These are phyloP conservation scores for Ormia ochracea DNA, from an alignment of 2,888 invertebrate genomes.

Conservation along the genomic window DNA sequence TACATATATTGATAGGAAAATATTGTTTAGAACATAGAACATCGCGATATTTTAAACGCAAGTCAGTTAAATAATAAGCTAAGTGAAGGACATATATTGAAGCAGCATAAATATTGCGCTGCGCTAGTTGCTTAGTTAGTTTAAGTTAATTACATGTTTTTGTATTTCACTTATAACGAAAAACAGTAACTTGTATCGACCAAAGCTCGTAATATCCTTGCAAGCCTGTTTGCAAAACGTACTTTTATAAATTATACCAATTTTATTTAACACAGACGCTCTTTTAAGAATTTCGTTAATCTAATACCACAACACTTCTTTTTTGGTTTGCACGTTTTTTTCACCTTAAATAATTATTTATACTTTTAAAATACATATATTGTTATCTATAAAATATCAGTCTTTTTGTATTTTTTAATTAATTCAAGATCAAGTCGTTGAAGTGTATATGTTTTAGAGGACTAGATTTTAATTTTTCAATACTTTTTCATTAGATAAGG, in stretches of 20 bases:
- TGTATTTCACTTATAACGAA: too few relatives aligned
- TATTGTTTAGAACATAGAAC: too few relatives aligned
- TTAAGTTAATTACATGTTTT: too few relatives aligned
- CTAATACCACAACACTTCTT: slow-evolving; percentile 7
- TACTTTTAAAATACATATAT: background rate
- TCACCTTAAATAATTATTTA: slow-evolving; percentile 14
- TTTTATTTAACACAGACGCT: slow-evolving; percentile 24
- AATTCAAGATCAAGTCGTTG: slow-evolving; percentile 4
- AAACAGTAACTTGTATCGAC: too few relatives aligned
- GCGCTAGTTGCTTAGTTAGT: too few relatives aligned
- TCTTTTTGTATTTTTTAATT: slow-evolving; percentile 28
- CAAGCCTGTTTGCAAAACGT: background rate
- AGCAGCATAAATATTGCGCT: too few relatives aligned
- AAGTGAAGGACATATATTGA: too few relatives aligned
- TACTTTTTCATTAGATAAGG: background rate
- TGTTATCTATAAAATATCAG: slow-evolving; percentile 36
- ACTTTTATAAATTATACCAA: background rate
- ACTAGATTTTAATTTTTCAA: slow-evolving; percentile 36
- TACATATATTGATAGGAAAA: too few relatives aligned
- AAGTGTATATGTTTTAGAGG: slow-evolving; percentile 8
- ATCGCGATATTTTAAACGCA: too few relatives aligned
- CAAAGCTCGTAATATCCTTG: too few relatives aligned
- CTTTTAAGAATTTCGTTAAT: slow-evolving; percentile 22
- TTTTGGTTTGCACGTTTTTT: background rate
- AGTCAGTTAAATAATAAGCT: too few relatives aligned